Conservation (phyloP, 2,888 invertebrate genomes). For the Chloroclysta siterata region DNA sequence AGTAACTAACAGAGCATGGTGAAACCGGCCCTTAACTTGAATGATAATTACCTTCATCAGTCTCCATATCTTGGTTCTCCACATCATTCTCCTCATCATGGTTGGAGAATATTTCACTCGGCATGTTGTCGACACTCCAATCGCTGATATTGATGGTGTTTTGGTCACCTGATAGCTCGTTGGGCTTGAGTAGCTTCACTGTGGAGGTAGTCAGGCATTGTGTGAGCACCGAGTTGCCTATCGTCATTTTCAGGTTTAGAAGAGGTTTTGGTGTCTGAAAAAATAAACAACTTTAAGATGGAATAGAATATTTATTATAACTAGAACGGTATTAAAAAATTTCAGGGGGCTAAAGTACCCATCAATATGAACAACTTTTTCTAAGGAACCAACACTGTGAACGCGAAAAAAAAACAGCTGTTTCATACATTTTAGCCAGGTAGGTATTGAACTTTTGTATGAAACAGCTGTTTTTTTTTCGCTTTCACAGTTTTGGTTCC, state of each 20-base stretch:
- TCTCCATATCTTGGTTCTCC: slow-evolving; percentile 57
- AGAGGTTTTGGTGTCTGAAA: slow-evolving; percentile 55
- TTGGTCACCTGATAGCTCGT: slow-evolving; percentile 11
- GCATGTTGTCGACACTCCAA: slow-evolving; percentile 26
- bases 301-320: no score
- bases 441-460: no score
- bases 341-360: no score
- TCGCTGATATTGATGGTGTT: slow-evolving; percentile 20
- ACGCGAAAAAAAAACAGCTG: no score
- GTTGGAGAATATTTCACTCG: slow-evolving; percentile 33
- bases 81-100: slow-evolving; percentile 44
- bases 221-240: slow-evolving; percentile 61
- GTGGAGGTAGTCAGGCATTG: slow-evolving; percentile 57
- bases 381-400: no score
- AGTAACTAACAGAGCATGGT: no score
- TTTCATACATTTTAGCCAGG: no score
- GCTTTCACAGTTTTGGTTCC: no score
- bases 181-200: slow-evolving; percentile 37
- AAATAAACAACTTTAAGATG: not conserved
- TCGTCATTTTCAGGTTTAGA: slow-evolving; percentile 62
- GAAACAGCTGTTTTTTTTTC: no score
- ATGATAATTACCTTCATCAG: slow-evolving; percentile 61
- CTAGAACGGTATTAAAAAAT: no score
- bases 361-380: no score
- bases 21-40: no score